Evolutionary conservation across 2,888 invertebrate genomes (phyloP).

Genomic region (Hirtodrosophila histrioides): DNA sequence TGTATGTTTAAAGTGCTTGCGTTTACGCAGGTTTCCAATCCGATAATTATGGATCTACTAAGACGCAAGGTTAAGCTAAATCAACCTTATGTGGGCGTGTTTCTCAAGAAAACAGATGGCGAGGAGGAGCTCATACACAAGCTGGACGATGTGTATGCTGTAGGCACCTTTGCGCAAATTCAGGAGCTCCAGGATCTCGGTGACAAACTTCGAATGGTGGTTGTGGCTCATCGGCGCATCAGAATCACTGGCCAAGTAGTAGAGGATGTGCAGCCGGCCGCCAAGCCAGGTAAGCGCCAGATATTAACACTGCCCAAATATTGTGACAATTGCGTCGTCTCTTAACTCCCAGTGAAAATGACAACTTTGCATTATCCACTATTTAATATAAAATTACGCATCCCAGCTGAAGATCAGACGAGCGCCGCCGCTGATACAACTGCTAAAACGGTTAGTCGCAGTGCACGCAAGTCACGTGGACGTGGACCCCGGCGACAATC

Average conservation of each 20-base stretch:
- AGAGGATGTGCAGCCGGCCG: constrained; percentile 88
- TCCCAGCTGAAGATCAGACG: constrained; percentile 89
- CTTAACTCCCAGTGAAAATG: constrained; percentile 83
- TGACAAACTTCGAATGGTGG: constrained; percentile 94
- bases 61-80: constrained; percentile 97
- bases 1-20: not conserved
- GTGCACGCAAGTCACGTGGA: constrained; percentile 84
- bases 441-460: constrained; percentile 54
- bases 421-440: constrained; percentile 82
- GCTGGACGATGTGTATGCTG: constrained; percentile 93
- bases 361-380: constrained; percentile 93
- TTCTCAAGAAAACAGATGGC: constrained; percentile 96
- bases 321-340: constrained; percentile 60
- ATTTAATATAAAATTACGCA: constrained; percentile 92
- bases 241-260: constrained; percentile 91
- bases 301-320: constrained; percentile 36
- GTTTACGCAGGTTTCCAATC: constrained; percentile 90
- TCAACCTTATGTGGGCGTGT: constrained; percentile 98
- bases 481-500: constrained; percentile 84
- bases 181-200: constrained; percentile 98
- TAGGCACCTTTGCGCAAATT: constrained; percentile 99
- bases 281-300: constrained; percentile 62
- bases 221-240: constrained; percentile 96
- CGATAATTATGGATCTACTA: constrained; percentile 93
- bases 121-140: constrained; percentile 93